Conservation (phyloP, 2,113 vertebrate genomes). For the Sapayoa aenigma region DNA sequence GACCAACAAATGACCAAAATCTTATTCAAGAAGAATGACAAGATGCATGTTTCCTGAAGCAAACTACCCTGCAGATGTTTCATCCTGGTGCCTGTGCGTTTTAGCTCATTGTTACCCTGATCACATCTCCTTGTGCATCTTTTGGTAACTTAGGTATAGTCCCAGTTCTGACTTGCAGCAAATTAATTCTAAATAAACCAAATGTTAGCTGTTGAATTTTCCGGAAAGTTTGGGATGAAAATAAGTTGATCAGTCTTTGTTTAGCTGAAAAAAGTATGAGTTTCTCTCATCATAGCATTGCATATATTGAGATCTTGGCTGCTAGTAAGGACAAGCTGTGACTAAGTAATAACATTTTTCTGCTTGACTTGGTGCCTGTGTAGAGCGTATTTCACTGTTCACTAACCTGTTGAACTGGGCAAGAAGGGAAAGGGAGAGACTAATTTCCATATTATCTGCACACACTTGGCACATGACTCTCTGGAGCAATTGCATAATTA, state of each 20-base stretch:
- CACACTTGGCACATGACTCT: not conserved
- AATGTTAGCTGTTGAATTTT: not conserved
- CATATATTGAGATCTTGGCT: not conserved
- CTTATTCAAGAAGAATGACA: not conserved
- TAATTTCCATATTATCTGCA: not conserved
- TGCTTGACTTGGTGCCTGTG: conserved; percentile 10
- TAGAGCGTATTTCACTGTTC: conserved; percentile 10
- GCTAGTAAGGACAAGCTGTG: conserved; percentile 11
- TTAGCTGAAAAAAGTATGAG: not conserved
- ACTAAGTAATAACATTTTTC: conserved; percentile 26
- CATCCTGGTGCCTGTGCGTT: not conserved
- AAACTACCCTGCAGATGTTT: not conserved
- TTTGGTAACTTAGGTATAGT: not conserved
- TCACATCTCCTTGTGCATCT: not conserved
- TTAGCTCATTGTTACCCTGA: not conserved
- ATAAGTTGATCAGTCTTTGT: not conserved
- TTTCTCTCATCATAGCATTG: not conserved
- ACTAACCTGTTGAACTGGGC: conserved; percentile 26
- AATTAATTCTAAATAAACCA: not conserved
- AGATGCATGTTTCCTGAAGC: not conserved
- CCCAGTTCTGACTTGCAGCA: not conserved
- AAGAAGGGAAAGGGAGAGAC: not conserved
- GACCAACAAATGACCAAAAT: conserved; percentile 13
- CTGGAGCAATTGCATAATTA: not conserved
- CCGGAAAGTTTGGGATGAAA: not conserved